Conservation (phyloP, 2,888 invertebrate species). For the Phrixothrix hirtus region DNA sequence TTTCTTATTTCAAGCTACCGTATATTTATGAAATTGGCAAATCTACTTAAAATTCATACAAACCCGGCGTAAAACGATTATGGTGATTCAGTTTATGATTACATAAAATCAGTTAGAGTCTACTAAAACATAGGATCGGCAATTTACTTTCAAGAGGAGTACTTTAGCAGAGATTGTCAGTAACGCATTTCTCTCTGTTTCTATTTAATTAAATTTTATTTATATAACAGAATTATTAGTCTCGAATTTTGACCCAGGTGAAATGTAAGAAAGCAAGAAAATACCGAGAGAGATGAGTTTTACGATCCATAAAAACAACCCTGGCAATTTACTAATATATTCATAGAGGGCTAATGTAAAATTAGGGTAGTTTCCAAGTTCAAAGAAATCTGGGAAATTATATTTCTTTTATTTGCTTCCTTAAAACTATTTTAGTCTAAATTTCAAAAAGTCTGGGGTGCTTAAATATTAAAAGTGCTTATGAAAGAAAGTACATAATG, state of each 20-base stretch:
- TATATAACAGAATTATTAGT: slow-evolving; percentile 36
- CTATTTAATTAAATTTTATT: slow-evolving; percentile 43
- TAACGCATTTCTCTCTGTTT: slow-evolving; percentile 22
- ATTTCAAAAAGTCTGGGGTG: too few relatives aligned
- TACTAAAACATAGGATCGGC: slow-evolving; percentile 20
- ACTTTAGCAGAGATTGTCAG: slow-evolving; percentile 24
- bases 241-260: slow-evolving; percentile 36
- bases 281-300: slow-evolving; percentile 5
- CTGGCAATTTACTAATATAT: slow-evolving; percentile 25
- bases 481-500: too few relatives aligned
- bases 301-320: slow-evolving; percentile 18
- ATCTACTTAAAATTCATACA: slow-evolving; percentile 19
- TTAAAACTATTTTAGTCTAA: too few relatives aligned
- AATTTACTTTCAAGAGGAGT: slow-evolving; percentile 22
- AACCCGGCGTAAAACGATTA: slow-evolving; percentile 14
- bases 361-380: too few relatives aligned
- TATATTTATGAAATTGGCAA: too few relatives aligned
- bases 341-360: slow-evolving; percentile 25
- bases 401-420: too few relatives aligned
- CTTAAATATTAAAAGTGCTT: too few relatives aligned
- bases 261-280: slow-evolving; percentile 14
- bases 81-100: slow-evolving; percentile 22
- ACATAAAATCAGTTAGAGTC: slow-evolving; percentile 22
- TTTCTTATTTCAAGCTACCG: too few relatives aligned
- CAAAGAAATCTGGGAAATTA: too few relatives aligned